These are phyloP conservation scores for Diplosoma virens DNA, from an alignment of 23 tunicate species.

Conservation along the genomic window DNA sequence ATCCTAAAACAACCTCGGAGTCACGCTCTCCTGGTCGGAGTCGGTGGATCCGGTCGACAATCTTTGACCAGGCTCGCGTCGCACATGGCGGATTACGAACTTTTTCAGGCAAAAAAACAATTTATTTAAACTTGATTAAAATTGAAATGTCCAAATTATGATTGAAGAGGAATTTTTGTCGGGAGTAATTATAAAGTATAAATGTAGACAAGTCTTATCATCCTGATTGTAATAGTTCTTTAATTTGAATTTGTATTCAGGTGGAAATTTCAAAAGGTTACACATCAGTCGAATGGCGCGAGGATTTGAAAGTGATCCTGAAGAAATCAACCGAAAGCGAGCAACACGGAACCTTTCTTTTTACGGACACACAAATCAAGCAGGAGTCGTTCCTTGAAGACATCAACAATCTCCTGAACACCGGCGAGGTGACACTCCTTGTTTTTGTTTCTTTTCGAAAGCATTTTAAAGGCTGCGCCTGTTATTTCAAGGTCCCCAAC, in stretches of 20 bases:
- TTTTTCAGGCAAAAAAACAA: slow-evolving; percentile 60
- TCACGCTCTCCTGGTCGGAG: slow-evolving; percentile 94
- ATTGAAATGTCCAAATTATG: no score
- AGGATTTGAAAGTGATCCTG: slow-evolving; percentile 92
- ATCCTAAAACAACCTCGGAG: slow-evolving; percentile 92
- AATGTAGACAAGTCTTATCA: no score
- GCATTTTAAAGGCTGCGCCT: background rate
- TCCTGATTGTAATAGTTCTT: no score
- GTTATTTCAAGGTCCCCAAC: slow-evolving; percentile 77
- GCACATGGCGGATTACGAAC: slow-evolving; percentile 95
- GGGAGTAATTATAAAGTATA: background rate
- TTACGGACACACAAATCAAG: slow-evolving; percentile 97
- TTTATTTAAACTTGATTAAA: no score
- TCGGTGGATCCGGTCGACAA: slow-evolving; percentile 92
- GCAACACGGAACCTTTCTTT: slow-evolving; percentile 85
- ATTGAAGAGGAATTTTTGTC: background rate
- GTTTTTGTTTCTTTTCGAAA: background rate
- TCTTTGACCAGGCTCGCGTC: slow-evolving; percentile 93
- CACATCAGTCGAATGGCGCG: slow-evolving; percentile 85
- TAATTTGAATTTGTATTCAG: no score
- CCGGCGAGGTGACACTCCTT: slow-evolving; percentile 78
- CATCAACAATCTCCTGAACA: slow-evolving; percentile 85
- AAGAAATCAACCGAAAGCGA: slow-evolving; percentile 86
- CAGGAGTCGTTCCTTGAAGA: slow-evolving; percentile 97
- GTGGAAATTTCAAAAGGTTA: slow-evolving; percentile 96